Conservation (phyloP, 1,140 invertebrate species). For the Drosophila lini region DNA sequence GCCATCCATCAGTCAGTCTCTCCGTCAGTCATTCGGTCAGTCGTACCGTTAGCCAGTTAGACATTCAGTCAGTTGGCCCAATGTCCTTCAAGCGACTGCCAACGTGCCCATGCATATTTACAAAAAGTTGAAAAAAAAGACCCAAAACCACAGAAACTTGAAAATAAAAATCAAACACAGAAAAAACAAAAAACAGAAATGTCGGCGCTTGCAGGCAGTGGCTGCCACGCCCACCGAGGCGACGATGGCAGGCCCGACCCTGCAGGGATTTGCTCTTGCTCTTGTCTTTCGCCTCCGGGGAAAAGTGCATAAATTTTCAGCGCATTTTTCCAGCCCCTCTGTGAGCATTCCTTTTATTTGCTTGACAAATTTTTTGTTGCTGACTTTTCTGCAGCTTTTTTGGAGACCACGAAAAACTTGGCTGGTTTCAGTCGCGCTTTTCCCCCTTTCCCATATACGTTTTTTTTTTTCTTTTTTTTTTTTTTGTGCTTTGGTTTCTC, state of each 20-base stretch:
- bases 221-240: conserved; percentile 26
- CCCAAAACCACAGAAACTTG: conserved; percentile 5
- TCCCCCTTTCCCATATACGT: not conserved
- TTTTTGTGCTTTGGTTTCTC: conserved; percentile 1
- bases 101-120: conserved; percentile 75
- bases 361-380: conserved; percentile 51
- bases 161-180: conserved; percentile 12
- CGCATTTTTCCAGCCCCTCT: conserved; percentile 4
- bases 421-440: conserved; percentile 32
- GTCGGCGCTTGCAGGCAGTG: conserved; percentile 28
- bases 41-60: conserved; percentile 20
- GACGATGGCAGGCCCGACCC: conserved; percentile 28
- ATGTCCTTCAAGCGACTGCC: conserved; percentile 67
- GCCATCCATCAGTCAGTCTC: conserved; percentile 23
- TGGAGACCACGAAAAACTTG: conserved; percentile 47
- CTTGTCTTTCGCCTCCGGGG: conserved; percentile 28
- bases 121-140: conserved; percentile 29
- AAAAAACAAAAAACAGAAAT: conserved; percentile 11
- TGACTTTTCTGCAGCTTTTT: conserved; percentile 57
- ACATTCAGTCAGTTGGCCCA: conserved; percentile 42
- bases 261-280: conserved; percentile 41
- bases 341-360: conserved; percentile 34
- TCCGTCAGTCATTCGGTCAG: not conserved
- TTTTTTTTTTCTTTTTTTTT: too few relatives aligned
- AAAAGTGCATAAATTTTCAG: conserved; percentile 50